phyloP scores from a whole-genome alignment of 2,888 invertebrate species.

The Xiphydria camelus region DNA sequence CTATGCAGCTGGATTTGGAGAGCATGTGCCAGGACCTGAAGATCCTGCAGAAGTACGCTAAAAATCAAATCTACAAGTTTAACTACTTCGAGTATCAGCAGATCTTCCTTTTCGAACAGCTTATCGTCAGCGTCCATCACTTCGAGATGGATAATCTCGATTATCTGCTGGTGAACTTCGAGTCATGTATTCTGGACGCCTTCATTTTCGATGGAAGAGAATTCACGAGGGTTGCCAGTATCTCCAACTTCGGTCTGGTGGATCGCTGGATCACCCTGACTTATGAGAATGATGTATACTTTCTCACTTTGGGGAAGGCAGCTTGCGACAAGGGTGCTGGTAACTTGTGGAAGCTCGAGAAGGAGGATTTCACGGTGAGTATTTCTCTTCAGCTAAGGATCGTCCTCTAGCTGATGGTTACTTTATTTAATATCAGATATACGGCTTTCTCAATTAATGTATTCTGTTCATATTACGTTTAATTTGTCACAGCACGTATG shows the following conservation, averaged over 20 bases:
- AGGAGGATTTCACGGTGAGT: conserved; percentile 46
- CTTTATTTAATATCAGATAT: background rate
- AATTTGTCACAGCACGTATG: conserved; percentile 29
- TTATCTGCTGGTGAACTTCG: conserved; percentile 56
- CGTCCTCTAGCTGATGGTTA: no score
- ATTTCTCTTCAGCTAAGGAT: no score
- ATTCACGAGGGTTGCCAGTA: conserved; percentile 37
- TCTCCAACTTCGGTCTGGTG: conserved; percentile 59
- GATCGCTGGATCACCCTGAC: conserved; percentile 56
- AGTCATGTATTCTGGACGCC: conserved; percentile 57
- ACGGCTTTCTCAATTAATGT: conserved; percentile 1
- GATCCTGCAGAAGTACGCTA: conserved; percentile 26
- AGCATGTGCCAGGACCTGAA: conserved; percentile 29
- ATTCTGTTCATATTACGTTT: conserved; percentile 2
- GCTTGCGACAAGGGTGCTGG: conserved; percentile 46
- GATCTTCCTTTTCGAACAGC: conserved; percentile 38
- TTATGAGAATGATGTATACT: conserved; percentile 46
- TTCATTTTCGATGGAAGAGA: conserved; percentile 44
- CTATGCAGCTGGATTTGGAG: conserved; percentile 24
- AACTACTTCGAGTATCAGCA: conserved; percentile 59
- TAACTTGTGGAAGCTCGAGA: conserved; percentile 57
- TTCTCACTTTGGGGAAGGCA: conserved; percentile 46
- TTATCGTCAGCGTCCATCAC: conserved; percentile 44
- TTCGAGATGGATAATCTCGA: conserved; percentile 44
- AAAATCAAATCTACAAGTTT: conserved; percentile 58